These are phyloP conservation scores for Onychorhynchus coronatus DNA, from an alignment of 2,113 vertebrate genomes.

Conservation along the genomic window DNA sequence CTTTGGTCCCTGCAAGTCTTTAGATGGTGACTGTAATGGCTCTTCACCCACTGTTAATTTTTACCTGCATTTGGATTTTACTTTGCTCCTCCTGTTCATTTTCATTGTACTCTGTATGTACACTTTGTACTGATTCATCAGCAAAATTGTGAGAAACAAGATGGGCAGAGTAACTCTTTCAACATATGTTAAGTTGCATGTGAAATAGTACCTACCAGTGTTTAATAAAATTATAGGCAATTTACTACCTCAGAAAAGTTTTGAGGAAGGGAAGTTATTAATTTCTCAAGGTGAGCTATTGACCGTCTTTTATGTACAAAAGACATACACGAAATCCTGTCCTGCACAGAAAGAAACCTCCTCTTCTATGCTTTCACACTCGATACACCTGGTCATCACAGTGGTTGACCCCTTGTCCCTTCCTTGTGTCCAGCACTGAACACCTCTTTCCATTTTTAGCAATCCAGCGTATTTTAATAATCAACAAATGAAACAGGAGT, in stretches of 20 bases:
- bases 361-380: not conserved
- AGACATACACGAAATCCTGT: not conserved
- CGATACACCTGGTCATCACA: not conserved
- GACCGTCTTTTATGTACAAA: not conserved
- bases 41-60: slow-evolving; percentile 64
- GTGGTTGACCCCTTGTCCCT: not conserved
- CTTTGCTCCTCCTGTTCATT: not conserved
- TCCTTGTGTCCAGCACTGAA: not conserved
- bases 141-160: not conserved
- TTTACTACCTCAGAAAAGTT: not conserved
- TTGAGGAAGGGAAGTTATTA: not conserved
- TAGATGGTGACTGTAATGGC: slow-evolving; percentile 34
- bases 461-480: not conserved
- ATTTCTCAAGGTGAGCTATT: not conserved
- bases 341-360: not conserved
- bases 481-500: not conserved
- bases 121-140: not conserved
- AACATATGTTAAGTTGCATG: not conserved
- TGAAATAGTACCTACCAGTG: not conserved
- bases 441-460: not conserved
- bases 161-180: not conserved
- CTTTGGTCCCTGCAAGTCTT: slow-evolving; percentile 12
- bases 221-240: not conserved
- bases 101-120: not conserved
- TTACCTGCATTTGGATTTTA: slow-evolving; percentile 15